Conservation (phyloP, 2,888 invertebrate species). For the Ethmia dodecea region DNA sequence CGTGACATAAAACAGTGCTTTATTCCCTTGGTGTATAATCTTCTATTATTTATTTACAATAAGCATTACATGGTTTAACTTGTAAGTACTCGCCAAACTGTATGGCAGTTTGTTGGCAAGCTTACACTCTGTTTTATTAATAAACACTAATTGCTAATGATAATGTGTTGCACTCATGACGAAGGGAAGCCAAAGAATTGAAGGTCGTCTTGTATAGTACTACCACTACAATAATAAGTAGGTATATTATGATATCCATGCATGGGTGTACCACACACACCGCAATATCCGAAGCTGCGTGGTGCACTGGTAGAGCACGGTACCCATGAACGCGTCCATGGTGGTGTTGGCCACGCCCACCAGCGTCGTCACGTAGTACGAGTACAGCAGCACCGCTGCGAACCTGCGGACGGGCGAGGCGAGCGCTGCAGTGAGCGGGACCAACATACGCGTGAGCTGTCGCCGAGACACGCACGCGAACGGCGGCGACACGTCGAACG, state of each 20-base stretch:
- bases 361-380: conserved; percentile 58
- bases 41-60: too few species aligned
- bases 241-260: neutral
- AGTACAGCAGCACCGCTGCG: conserved; percentile 42
- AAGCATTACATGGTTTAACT: too few species aligned
- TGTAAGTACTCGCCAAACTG: too few species aligned
- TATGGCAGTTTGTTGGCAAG: too few species aligned
- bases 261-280: conserved; percentile 40
- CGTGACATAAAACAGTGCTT: too few species aligned
- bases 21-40: too few species aligned
- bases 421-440: neutral
- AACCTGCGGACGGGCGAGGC: conserved; percentile 43
- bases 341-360: conserved; percentile 68
- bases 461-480: conserved; percentile 15
- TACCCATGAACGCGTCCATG: conserved; percentile 64
- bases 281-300: conserved; percentile 53
- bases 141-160: too few species aligned
- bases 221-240: too few species aligned
- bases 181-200: too few species aligned
- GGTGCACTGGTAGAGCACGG: conserved; percentile 53
- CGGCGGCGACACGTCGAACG: conserved; percentile 21
- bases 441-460: neutral
- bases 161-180: too few species aligned
- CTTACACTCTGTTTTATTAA: too few species aligned
- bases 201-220: too few species aligned